phyloP scores from a whole-genome alignment of 1,140 invertebrate species.

The Ceratina japonica region DNA sequence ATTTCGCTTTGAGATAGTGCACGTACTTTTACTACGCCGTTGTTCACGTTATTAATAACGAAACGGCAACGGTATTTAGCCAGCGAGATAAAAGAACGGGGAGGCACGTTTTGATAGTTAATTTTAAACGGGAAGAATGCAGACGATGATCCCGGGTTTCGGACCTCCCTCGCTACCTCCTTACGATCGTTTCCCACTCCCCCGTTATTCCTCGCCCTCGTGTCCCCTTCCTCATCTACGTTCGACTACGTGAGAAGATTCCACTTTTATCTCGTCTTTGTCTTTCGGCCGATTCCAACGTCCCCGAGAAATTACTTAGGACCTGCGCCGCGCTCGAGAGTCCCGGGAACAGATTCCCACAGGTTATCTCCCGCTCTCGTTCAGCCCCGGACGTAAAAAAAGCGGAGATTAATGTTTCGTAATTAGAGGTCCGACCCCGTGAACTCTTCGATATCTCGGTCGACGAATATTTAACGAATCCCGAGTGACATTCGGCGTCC shows the following conservation, averaged over 20 bases:
- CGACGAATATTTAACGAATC: slow-evolving; percentile 24
- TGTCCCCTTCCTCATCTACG: slow-evolving; percentile 1
- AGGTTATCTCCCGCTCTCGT: background rate
- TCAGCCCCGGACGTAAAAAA: too few relatives aligned
- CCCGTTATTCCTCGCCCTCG: background rate
- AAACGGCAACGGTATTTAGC: slow-evolving; percentile 52
- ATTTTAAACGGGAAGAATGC: slow-evolving; percentile 54
- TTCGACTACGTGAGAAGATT: slow-evolving; percentile 48
- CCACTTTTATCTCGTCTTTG: slow-evolving; percentile 4
- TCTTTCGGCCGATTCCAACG: slow-evolving; percentile 16
- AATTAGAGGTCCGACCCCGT: slow-evolving; percentile 45
- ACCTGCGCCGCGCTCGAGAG: background rate
- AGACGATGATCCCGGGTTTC: slow-evolving; percentile 21
- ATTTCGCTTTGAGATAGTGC: slow-evolving; percentile 44
- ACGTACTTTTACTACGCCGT: slow-evolving; percentile 35
- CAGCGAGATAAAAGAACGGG: slow-evolving; percentile 48
- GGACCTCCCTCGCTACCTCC: background rate
- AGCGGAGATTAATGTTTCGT: slow-evolving; percentile 59
- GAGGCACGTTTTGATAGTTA: slow-evolving; percentile 57
- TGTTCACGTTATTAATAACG: slow-evolving; percentile 59
- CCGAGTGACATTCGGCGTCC: background rate
- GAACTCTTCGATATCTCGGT: slow-evolving; percentile 11
- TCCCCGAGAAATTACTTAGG: slow-evolving; percentile 8
- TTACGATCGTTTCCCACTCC: slow-evolving; percentile 35
- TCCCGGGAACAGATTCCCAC: slow-evolving; percentile 23